Evolutionary conservation across 2,888 invertebrate genomes (phyloP).

Genomic region (Melitaea athalia): DNA sequence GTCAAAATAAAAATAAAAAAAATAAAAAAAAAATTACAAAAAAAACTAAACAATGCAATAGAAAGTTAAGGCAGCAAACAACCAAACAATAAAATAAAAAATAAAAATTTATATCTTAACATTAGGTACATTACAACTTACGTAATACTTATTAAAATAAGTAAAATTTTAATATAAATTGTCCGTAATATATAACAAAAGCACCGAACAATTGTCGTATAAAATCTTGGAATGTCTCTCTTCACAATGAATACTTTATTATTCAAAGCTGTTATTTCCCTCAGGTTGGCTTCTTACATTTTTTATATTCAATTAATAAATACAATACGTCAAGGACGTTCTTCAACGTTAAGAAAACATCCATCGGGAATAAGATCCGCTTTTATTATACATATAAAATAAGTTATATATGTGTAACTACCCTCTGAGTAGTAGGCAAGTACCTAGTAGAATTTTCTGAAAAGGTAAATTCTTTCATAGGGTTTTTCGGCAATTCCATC

Average conservation of each 20-base stretch:
- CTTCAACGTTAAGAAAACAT: background rate
- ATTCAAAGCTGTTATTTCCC: slow-evolving; percentile 38
- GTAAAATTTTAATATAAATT: slow-evolving; percentile 8
- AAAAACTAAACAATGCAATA: too few relatives aligned
- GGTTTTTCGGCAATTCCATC: slow-evolving; percentile 27
- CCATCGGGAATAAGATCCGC: background rate
- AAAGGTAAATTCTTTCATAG: background rate
- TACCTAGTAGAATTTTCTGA: background rate
- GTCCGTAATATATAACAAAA: slow-evolving; percentile 22
- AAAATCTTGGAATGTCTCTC: slow-evolving; percentile 30
- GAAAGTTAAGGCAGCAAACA: too few relatives aligned
- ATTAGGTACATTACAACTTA: too few relatives aligned
- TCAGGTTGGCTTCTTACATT: slow-evolving; percentile 31
- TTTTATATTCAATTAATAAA: slow-evolving; percentile 37
- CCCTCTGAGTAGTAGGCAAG: background rate
- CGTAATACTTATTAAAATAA: too few relatives aligned
- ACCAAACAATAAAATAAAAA: too few relatives aligned
- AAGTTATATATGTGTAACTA: background rate
- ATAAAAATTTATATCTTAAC: too few relatives aligned
- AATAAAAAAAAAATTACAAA: too few relatives aligned
- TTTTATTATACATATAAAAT: background rate
- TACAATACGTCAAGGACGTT: slow-evolving; percentile 27
- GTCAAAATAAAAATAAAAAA: too few relatives aligned
- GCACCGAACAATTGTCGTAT: slow-evolving; percentile 20
- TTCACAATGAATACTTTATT: slow-evolving; percentile 26